Evolutionary conservation across 1,140 invertebrate species (phyloP), one percentile per base, ranked within the genome.

Genomic region (Pseudomyrmex sp.): DNA sequence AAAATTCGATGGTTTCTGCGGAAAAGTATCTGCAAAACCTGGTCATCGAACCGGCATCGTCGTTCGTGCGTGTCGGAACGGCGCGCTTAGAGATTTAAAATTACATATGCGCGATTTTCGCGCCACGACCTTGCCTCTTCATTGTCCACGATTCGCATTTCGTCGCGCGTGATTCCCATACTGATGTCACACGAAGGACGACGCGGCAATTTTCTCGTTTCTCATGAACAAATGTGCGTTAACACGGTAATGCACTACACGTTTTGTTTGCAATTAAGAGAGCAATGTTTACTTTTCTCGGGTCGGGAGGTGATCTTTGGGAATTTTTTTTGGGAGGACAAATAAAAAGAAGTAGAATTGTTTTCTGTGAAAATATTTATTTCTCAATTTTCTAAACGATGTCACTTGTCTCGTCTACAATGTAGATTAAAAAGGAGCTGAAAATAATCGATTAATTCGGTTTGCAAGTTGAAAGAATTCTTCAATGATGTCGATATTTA

Each of bases 141-240:
- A 48, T 80, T 59, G 58, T 70, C 59, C 50, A 1, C 44, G 4
- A 56, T 20, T 44, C 4, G 12, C n/a, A 70, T 80, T 20, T 80
- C 59, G 76, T 69, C 65, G 54, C 70, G 44, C 66, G 23, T 80
- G 66, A 72, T 80, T 80, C 23, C 65, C 54, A 72, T 59, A 20
- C 20, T 70, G 23, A 50, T 59, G 35, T 7, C 35, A 50, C 66
- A 54, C 35, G 35, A 35, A 35, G 35, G 35, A 2, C 76, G 59
- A 80, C 44, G 44, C 44, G 35, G 63, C 15, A 44, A 13, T 61
- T 70, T 70, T 80, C 59, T 70, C 13, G 8, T 79, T 79, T 69
- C 65, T n/a, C 54, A 61, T 69, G 35, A 46, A 46, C 54, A n/a
- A 35, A 35, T 12, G 46, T 12, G 8, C 15, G 1, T 1, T 1